Conservation (phyloP, 2,113 vertebrate genomes). For the Anseranas semipalmata region DNA sequence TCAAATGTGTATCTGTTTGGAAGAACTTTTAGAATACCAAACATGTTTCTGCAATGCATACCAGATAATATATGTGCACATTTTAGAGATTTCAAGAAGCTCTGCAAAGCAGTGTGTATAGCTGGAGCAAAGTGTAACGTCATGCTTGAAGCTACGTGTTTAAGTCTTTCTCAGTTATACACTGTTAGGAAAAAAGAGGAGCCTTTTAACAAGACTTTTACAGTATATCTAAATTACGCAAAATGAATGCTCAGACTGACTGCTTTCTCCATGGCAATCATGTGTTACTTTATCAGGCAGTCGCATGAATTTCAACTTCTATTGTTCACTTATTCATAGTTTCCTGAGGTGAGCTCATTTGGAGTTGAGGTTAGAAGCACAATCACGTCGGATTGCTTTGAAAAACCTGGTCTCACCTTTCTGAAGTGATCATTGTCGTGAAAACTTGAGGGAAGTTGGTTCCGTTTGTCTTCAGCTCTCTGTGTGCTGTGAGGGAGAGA, state of each 20-base stretch:
- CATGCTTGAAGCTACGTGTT: not conserved
- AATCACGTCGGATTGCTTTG: not conserved
- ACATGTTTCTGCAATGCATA: not conserved
- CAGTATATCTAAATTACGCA: not conserved
- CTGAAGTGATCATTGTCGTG: not conserved
- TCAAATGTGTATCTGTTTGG: not conserved
- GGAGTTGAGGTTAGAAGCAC: not conserved
- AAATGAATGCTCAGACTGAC: not conserved
- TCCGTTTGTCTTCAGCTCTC: not conserved
- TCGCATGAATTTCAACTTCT: not conserved
- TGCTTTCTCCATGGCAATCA: not conserved
- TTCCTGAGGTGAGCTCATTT: not conserved
- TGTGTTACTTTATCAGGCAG: not conserved
- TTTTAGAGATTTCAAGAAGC: not conserved
- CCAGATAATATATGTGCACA: not conserved
- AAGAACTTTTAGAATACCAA: not conserved
- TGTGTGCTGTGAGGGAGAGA: not conserved
- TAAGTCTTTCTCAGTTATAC: not conserved
- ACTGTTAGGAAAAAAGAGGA: not conserved
- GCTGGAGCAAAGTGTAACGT: not conserved
- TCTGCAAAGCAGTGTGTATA: not conserved
- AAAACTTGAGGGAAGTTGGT: not conserved
- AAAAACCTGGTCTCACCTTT: conserved; percentile 18
- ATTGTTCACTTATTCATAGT: not conserved
- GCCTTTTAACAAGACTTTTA: not conserved